A percentile compares a stretch with the other conserved stretches of the same genome.
Conservation (phyloP, 2,113 vertebrate species). For the Fregata magnificens region DNA sequence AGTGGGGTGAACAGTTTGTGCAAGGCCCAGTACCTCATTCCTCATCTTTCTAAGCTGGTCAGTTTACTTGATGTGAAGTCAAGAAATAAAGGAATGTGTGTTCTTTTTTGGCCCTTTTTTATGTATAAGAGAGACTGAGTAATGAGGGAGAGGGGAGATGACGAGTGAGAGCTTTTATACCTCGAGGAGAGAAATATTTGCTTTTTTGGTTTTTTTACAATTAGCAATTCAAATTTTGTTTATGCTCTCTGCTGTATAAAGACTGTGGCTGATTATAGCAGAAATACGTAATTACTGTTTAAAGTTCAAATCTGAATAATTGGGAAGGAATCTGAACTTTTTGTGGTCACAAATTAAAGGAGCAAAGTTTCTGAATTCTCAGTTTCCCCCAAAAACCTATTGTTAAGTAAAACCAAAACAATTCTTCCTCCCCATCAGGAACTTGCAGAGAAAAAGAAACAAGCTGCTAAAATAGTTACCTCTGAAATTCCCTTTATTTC, state of each 20-base stretch:
- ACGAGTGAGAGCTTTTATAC: constrained; percentile 24
- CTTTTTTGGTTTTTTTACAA: not conserved
- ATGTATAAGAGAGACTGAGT: not conserved
- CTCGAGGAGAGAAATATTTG: not conserved
- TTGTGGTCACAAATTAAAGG: not conserved
- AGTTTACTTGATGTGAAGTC: not conserved
- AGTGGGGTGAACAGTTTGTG: not conserved
- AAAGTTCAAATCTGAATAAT: constrained; percentile 50
- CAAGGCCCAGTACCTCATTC: not conserved
- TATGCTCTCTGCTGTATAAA: constrained; percentile 16
- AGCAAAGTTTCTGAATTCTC: not conserved
- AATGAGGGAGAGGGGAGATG: not conserved
- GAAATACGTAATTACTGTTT: constrained; percentile 44
- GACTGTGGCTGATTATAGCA: constrained; percentile 10
- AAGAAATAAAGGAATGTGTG: not conserved
- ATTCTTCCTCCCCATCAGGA: not conserved
- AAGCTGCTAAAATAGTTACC: not conserved
- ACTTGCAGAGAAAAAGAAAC: not conserved
- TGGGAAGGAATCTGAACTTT: constrained; percentile 5
- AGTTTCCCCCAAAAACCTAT: not conserved
- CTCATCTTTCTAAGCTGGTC: not conserved
- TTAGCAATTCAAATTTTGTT: constrained; percentile 51
- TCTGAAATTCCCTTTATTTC: not conserved
- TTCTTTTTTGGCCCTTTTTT: not conserved
- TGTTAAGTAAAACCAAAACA: not conserved